These are phyloP conservation scores for Lutjanus campechanus DNA, from an alignment of 2,797 vertebrate genomes.

Conservation along the genomic window DNA sequence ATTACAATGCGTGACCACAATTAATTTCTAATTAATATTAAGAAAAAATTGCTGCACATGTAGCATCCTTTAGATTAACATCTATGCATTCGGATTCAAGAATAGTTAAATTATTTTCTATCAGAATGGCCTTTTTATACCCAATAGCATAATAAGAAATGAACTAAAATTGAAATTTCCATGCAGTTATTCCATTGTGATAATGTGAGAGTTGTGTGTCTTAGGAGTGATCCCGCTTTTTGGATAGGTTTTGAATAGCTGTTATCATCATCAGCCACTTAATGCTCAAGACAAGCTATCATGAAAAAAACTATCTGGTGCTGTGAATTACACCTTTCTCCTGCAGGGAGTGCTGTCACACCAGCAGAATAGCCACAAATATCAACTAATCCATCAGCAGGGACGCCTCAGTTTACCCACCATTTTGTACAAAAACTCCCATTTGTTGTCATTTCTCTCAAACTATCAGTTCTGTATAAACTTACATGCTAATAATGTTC, in stretches of 20 bases:
- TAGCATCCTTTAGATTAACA: constrained; percentile 65
- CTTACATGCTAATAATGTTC: constrained; percentile 60
- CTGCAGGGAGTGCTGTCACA: constrained; percentile 75
- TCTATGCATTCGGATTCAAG: constrained; percentile 79
- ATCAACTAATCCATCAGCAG: constrained; percentile 67
- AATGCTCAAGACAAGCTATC: constrained; percentile 38
- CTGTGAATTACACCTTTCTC: constrained; percentile 64
- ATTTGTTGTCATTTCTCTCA: constrained; percentile 53
- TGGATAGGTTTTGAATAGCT: constrained; percentile 45
- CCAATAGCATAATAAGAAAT: constrained; percentile 35
- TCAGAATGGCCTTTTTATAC: constrained; percentile 57
- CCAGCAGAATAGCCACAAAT: constrained; percentile 58
- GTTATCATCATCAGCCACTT: constrained; percentile 25
- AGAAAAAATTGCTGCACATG: constrained; percentile 57
- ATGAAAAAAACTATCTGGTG: constrained; percentile 45
- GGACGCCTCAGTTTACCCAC: constrained; percentile 58
- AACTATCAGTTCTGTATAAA: constrained; percentile 56
- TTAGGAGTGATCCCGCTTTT: constrained; percentile 39
- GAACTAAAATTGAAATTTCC: constrained; percentile 30
- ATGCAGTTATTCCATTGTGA: constrained; percentile 52
- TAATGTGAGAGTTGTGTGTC: constrained; percentile 53
- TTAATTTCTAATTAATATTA: constrained; percentile 32
- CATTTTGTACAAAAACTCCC: constrained; percentile 68
- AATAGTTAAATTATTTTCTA: constrained; percentile 41
- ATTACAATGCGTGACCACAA: constrained; percentile 53